Conservation (phyloP, 2,888 invertebrate species). For the Ypsolopha sequella region DNA sequence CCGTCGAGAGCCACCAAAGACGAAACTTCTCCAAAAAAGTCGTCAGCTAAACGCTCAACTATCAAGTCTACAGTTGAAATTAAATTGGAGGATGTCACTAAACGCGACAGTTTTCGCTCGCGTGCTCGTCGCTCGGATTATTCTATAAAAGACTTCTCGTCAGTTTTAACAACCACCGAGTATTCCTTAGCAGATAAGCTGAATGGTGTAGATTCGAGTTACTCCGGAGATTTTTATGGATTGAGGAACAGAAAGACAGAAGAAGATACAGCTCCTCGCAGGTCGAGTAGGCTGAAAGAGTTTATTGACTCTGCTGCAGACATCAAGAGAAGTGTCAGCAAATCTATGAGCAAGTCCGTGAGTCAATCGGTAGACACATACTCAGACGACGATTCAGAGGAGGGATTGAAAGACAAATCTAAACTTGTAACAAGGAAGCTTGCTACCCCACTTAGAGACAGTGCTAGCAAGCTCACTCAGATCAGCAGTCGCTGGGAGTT, state of each 20-base stretch:
- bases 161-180: slow-evolving; percentile 19
- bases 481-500: slow-evolving; percentile 46
- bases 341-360: slow-evolving; percentile 45
- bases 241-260: slow-evolving; percentile 36
- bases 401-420: slow-evolving; percentile 28
- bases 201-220: slow-evolving; percentile 33
- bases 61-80: slow-evolving; percentile 32
- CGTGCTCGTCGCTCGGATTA: slow-evolving; percentile 46
- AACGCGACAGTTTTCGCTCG: slow-evolving; percentile 32
- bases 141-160: slow-evolving; percentile 37
- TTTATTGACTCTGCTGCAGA: slow-evolving; percentile 36
- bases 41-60: slow-evolving; percentile 41
- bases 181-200: slow-evolving; percentile 27
- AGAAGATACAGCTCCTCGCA: slow-evolving; percentile 38
- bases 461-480: slow-evolving; percentile 26
- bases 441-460: slow-evolving; percentile 48
- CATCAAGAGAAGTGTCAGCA: slow-evolving; percentile 42
- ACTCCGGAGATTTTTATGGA: slow-evolving; percentile 29
- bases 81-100: slow-evolving; percentile 29
- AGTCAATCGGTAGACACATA: slow-evolving; percentile 47
- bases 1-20: slow-evolving; percentile 46
- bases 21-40: slow-evolving; percentile 26
- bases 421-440: slow-evolving; percentile 43
- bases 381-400: slow-evolving; percentile 48
- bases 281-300: slow-evolving; percentile 45